These are phyloP conservation scores for Margarornis squamiger DNA, from an alignment of 2,797 vertebrate genomes.

Conservation along the genomic window DNA sequence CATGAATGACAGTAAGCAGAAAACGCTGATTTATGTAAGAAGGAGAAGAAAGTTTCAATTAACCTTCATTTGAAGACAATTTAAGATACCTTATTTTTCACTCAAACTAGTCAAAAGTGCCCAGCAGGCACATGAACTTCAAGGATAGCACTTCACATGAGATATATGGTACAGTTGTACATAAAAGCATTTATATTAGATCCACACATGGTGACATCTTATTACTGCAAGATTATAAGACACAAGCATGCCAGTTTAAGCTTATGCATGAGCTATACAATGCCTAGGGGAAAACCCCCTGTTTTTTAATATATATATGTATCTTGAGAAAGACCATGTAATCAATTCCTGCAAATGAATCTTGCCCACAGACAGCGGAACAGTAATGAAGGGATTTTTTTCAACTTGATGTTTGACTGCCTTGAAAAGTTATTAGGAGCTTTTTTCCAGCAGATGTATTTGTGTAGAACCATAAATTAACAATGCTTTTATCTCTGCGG, in stretches of 20 bases:
- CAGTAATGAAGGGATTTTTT: neutral
- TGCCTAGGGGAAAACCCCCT: neutral
- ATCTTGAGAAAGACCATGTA: neutral
- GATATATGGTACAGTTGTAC: neutral
- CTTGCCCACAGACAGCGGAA: neutral
- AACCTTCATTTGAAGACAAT: neutral
- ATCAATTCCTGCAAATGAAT: neutral
- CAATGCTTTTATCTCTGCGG: constrained; percentile 14
- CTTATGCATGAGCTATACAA: neutral
- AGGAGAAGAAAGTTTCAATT: neutral
- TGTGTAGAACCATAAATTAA: neutral
- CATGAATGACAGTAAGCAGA: neutral
- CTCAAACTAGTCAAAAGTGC: neutral
- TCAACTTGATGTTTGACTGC: neutral
- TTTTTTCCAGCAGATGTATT: constrained; percentile 6
- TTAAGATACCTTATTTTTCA: neutral
- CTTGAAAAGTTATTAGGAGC: neutral
- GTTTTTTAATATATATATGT: neutral
- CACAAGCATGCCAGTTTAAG: neutral
- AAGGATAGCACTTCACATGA: neutral
- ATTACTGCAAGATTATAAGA: neutral
- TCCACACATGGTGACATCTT: neutral
- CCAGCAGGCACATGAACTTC: neutral
- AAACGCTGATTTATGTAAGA: neutral
- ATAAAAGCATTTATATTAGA: neutral